phyloP scores from a whole-genome alignment of 1,140 invertebrate genomes.

The Luehdorfia chinensis region DNA sequence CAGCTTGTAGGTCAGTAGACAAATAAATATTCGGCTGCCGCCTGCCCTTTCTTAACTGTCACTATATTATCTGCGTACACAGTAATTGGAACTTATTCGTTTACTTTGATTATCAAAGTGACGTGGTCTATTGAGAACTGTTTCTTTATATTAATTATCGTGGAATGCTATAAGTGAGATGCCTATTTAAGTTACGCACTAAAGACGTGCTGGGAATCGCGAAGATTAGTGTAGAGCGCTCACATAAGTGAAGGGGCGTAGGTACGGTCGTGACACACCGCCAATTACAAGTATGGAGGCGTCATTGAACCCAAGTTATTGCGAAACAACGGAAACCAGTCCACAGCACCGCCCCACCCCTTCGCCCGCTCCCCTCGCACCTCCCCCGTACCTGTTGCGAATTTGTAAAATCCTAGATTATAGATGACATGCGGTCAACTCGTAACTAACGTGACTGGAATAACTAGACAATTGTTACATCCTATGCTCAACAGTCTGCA shows the following conservation, averaged over 20 bases:
- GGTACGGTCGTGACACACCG: slow-evolving; percentile 59
- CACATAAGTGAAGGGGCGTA: slow-evolving; percentile 58
- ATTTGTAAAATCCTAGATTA: slow-evolving; percentile 75
- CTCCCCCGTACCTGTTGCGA: slow-evolving; percentile 64
- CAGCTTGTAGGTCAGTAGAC: slow-evolving; percentile 63
- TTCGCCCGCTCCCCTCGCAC: slow-evolving; percentile 21
- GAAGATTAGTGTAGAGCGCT: slow-evolving; percentile 30
- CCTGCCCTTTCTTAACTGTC: slow-evolving; percentile 36
- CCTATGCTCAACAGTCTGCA: slow-evolving; percentile 27
- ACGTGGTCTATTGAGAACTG: not conserved
- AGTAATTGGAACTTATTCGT: slow-evolving; percentile 5
- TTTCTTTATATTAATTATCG: slow-evolving; percentile 6
- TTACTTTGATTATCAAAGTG: not conserved
- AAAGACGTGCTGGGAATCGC: slow-evolving; percentile 24
- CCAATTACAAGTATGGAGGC: slow-evolving; percentile 67
- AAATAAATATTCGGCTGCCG: slow-evolving; percentile 41
- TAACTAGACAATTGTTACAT: slow-evolving; percentile 50
- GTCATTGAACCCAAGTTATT: slow-evolving; percentile 74
- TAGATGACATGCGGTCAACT: slow-evolving; percentile 63
- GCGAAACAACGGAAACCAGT: slow-evolving; percentile 76
- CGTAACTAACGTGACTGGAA: slow-evolving; percentile 51
- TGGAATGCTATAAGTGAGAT: slow-evolving; percentile 16
- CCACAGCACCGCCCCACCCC: slow-evolving; percentile 38
- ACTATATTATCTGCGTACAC: slow-evolving; percentile 18
- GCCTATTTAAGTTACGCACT: slow-evolving; percentile 13